Evolutionary conservation across 2,888 invertebrate genomes (phyloP), one percentile per base, ranked within the genome.

Genomic region (Lacanobia oleracea): DNA sequence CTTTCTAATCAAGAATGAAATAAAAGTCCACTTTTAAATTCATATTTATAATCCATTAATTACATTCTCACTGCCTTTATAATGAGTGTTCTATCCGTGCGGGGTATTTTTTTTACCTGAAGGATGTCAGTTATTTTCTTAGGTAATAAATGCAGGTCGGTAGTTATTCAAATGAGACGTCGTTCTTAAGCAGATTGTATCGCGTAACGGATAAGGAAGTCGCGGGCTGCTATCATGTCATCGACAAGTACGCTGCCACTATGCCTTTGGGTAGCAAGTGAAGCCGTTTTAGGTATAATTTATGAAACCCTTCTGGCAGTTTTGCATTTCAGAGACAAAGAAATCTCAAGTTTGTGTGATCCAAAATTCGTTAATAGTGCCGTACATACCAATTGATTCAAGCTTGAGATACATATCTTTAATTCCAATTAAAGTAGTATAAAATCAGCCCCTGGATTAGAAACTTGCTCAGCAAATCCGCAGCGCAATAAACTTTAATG

Each of bases 101-200:
- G 69, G 81, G 87, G 84, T 77, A 66, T 79, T 80, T 85, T 87
- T n/a, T 80, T 89, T 89, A 86, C 85, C 88, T 87, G 83, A 91
- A 90, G 90, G 90, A 91, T 91, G 90, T 89, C 86, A 81, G 90
- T 91, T 87, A 88, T 90, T 90, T 88, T 83, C 85, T 87, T 83
- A 85, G 86, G 88, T 89, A 89, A 91, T 89, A 86, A 90, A 92
- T 91, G 88, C 89, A 89, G 87, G 89, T 91, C 87, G 90, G 88
- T 88, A 90, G 89, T 92, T 94, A 95, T 95, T 94, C 91, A 94
- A 95, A 94, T 95, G 90, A 93, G 93, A 91, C 92, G 91, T 89
- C 90, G 91, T 89, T 76, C 71, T 90, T 86, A 86, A 87, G 86
- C 78, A 91, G 94, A 94, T 94, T 88, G 87, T 91, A 94, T 94